Evolutionary conservation across 2,797 vertebrate genomes (phyloP), one percentile per base, ranked within the genome.

Genomic region (Serranus cabrilla): DNA sequence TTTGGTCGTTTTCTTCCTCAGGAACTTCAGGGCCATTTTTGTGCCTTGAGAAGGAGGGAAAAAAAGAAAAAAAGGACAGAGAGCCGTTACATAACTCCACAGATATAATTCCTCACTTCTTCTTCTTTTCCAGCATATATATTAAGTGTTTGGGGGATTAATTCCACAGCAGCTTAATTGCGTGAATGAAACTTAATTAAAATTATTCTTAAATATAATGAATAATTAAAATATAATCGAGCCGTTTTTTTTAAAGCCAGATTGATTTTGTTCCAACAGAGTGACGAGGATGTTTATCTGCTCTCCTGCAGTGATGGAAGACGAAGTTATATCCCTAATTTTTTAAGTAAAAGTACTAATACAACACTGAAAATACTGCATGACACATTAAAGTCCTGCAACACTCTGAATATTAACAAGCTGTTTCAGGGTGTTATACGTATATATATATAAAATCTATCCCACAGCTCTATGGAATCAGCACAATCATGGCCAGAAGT

Each of bases 21-120:
- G 78, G 71, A 96, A 95, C 79, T 96, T 96, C 65, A 96, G 82
- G 4, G 95, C 95, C 95, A 96, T 96, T 74, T 96, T 96, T 0
- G 94, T 94, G 60, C 95, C 95, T 96, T 6, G 7, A 9, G 6
- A 6, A 27, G 27, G n/a, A n/a, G n/a, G 69, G 10, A 74, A 72
- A 43, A 71, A 17, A 40, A 42, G 18, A 39, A 46, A 67, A 68
- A 0, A 2, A 46, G 16, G 21, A 70, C 23, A 61, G 34, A 27
- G 7, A 61, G 0, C 0, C 1, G 76, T 91, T 86, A 80, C 42
- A 1, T n/a, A 66, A 86, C 57, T 17, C 43, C n/a, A n/a, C 5
- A 25, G 25, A 47, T 56, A 58, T 23, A 21, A 52, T 47, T 57
- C 58, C 25, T 65, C 57, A 4, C 59, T 42, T 17, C 55, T 42